Evolutionary conservation across 2,113 vertebrate species (phyloP), one percentile per base, ranked within the genome.

Genomic region (Oreochromis spilurus): DNA sequence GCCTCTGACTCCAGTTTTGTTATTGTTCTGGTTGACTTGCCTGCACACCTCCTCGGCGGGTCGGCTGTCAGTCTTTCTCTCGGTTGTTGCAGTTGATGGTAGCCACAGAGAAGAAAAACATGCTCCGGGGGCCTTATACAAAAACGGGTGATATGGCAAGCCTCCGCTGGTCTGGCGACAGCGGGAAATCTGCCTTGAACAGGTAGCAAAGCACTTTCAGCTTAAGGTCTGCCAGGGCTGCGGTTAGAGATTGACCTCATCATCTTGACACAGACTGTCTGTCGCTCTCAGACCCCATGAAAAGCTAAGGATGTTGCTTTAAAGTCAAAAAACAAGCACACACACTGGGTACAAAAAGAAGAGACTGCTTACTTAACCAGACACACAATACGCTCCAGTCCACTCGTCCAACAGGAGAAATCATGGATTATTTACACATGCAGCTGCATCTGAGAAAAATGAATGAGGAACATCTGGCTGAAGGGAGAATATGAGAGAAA

Each of bases 401-500:
- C 90, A 89, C 79, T 90, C 91, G 90, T 94, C 93, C 88, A 90
- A 93, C 90, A 84, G 88, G 80, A 94, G 88, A 92, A 84, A 93
- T 94, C 95, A 95, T 97, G 88, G 94, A 95, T 96, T 97, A 96
- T 97, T 96, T 95, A 97, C 92, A 93, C 88, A 91, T 85, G 84
- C 96, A 96, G 94, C 96, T 96, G 96, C 43, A 67, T 93, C 84
- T 54, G 82, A 87, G 94, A 96, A 94, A 96, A 95, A 96, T 95
- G 92, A 93, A 95, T 95, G 94, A 96, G 87, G 94, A 96, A 96
- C 96, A 97, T 96, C 95, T 96, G 96, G 93, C 93, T 92, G 88
- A 54, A 89, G 85, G 58, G 83, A 81, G 87, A 29, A 87, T 84
- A 57, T 82, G 88, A 88, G 83, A 83, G 45, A 78, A 84, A 91